Base-by-base conservation (phyloP, 2,113 vertebrate genomes). In the Andinoacara biseriatus region DNA sequence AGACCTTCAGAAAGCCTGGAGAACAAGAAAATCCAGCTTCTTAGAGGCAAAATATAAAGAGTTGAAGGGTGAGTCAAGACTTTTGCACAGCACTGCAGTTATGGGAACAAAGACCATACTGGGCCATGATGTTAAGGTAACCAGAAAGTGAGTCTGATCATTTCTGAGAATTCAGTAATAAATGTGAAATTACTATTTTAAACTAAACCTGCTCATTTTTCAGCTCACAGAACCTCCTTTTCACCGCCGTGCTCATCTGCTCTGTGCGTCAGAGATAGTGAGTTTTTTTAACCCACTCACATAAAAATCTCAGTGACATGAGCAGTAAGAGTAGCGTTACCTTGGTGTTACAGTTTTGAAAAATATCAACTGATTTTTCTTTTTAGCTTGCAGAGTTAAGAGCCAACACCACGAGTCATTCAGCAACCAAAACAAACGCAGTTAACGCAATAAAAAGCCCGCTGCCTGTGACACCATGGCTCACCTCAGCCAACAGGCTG, bases 131-230 rank as follows among this genome's bases (percentile, higher is more conserved):
- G 26, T 43, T 7, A 57, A 14, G 18, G 22, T 18, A 43, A 57
- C 31, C 33, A 5, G 22, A 56, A 3, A 62, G 14, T 49, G 26
- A 40, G 26, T 52, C 13, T n/a, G 43, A 69, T 49, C 43, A 20
- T n/a, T 31, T 31, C 46, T 0, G 6, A 8, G 46, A 72, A 72
- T 3, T 31, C 15, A 14, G 46, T 52, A 9, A 13, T 20, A 7
- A 20, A 69, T 29, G 2, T 31, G 10, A 49, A 49, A 20, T 29
- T 0, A 24, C 7, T 3, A 40, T 5, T 63, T 40, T 22, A 24
- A 40, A 31, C 43, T 5, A 72, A 8, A 13, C 52, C 24, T 0
- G 0, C 0, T 49, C 9, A 31, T 31, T 52, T 72, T 52, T 31
- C 67, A 54, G 46, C 18, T 33, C 43, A 52, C 46, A 33, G 17